Evolutionary conservation across 2,797 vertebrate species (phyloP).

Genomic region (Otolemur crassicaudatus): DNA sequence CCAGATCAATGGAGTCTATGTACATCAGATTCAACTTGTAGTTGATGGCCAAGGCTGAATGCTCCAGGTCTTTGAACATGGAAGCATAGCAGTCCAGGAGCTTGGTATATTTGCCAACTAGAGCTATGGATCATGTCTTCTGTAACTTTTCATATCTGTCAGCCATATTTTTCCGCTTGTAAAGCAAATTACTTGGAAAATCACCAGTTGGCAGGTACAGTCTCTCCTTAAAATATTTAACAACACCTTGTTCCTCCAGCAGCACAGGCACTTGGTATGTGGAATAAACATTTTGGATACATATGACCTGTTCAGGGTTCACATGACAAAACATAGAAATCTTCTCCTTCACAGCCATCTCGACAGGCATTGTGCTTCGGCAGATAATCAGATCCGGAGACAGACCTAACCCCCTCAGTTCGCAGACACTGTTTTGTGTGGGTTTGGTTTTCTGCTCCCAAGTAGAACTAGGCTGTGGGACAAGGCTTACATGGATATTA

Average conservation of each 20-base stretch:
- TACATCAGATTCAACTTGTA: conserved; percentile 74
- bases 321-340: conserved; percentile 22
- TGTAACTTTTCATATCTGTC: conserved; percentile 66
- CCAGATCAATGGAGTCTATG: conserved; percentile 90
- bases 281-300: conserved; percentile 90
- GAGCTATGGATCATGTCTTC: too few species aligned
- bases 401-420: conserved; percentile 88
- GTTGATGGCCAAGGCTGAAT: too few species aligned
- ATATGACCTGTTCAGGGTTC: conserved; percentile 87
- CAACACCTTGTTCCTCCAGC: conserved; percentile 89
- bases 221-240: conserved; percentile 89
- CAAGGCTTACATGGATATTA: conserved; percentile 91
- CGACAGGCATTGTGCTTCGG: too few species aligned
- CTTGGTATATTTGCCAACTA: too few species aligned
- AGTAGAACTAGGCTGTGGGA: conserved; percentile 89
- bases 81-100: too few species aligned
- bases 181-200: conserved; percentile 86
- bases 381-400: conserved; percentile 87
- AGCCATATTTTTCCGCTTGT: conserved; percentile 90
- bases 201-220: conserved; percentile 88
- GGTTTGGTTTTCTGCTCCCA: conserved; percentile 92
- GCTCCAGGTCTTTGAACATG: too few species aligned
- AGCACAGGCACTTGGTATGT: conserved; percentile 90
- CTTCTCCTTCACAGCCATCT: too few species aligned
- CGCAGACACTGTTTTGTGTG: conserved; percentile 89